Evolutionary conservation across 2,797 vertebrate species (phyloP), one percentile per base, ranked within the genome.

Genomic region (Sebastes goodei): DNA sequence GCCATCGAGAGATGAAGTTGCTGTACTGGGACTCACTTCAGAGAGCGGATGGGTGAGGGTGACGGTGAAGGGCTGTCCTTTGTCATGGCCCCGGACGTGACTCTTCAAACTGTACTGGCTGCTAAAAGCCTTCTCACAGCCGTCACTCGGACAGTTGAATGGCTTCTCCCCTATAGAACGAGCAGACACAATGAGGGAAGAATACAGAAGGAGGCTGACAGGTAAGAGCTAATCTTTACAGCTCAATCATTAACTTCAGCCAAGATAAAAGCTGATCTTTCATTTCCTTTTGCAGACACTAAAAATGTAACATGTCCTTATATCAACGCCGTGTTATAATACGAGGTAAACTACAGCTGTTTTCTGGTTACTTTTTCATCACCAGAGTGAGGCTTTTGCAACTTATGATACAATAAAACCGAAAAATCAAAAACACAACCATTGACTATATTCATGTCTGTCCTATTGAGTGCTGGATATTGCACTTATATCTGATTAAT

Each of bases 71-170:
- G 95, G 71, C 67, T 96, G 95, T 86, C 97, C 97, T 93, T 98
- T 99, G 89, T 98, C 98, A 0, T 99, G 99, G 89, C 97, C 98
- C 74, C 98, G 97, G 93, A 99, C 97, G 94, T 99, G 98, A 92
- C 98, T 99, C 95, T 98, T 99, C 80, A 99, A 96, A 89, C 98
- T 99, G 90, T 99, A 98, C 27, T 98, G 98, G 77, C 98, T 99
- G 94, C 98, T 99, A 49, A 99, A 99, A 3, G 97, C 97, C 96
- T 99, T 99, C 95, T 97, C 98, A 91, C 98, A 99, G 87, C 98
- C 98, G 1, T 98, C 95, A 76, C 97, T 99, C 76, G 98, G 97
- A 90, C 98, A 99, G 94, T 98, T 97, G 94, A 99, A 99, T 64
- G 98, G 98, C 92, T 98, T 98, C 92, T 99, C 98, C 88, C 98